phyloP scores from a whole-genome alignment of 2,113 vertebrate species.

The Clarias magur region DNA sequence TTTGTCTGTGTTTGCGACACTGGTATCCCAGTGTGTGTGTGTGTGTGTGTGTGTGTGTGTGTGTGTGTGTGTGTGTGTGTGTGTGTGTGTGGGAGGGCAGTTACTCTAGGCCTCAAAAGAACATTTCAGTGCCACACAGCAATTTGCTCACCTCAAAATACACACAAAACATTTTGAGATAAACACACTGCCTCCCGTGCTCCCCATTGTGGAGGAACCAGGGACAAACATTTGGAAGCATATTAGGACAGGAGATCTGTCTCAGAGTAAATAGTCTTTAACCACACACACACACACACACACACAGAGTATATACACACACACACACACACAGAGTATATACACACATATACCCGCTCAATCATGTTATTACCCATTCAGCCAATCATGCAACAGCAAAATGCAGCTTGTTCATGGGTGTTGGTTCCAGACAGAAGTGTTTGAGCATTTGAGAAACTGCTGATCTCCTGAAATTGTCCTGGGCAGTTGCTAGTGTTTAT shows the following conservation, averaged over 20 bases:
- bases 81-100: conserved; percentile 22
- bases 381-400: neutral
- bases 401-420: neutral
- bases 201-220: conserved; percentile 27
- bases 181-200: neutral
- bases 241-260: conserved; percentile 32
- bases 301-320: neutral
- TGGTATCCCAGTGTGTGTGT: neutral
- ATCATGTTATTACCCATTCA: neutral
- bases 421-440: neutral
- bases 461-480: neutral
- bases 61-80: conserved; percentile 4
- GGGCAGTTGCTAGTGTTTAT: neutral
- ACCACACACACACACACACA: conserved; percentile 14
- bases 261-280: conserved; percentile 36
- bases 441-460: neutral
- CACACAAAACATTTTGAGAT: conserved; percentile 31
- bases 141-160: conserved; percentile 45
- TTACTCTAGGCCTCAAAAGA: conserved; percentile 21
- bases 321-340: neutral
- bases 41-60: neutral
- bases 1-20: neutral
- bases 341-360: neutral
- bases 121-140: conserved; percentile 30
- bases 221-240: conserved; percentile 36